Percentiles rank a stretch among this genome's conserved stretches.
These are phyloP conservation scores for Tillus elongatus DNA, from an alignment of 2,888 invertebrate species.

Conservation along the genomic window DNA sequence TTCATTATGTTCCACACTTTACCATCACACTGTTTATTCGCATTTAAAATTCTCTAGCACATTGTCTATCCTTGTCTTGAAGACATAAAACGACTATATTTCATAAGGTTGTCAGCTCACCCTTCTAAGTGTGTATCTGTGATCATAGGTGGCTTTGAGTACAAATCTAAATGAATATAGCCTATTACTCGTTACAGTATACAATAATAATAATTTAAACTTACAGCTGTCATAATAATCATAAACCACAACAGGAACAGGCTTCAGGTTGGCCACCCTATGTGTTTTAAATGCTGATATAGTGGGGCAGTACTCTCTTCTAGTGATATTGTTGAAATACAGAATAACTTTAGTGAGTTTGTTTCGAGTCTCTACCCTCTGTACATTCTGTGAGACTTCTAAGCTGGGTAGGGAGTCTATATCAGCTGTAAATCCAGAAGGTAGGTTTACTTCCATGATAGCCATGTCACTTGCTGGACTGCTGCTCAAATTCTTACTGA, in stretches of 20 bases:
- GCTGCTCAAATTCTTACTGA: constrained; percentile 48
- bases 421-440: constrained; percentile 85
- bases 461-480: constrained; percentile 78
- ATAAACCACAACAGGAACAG: constrained; percentile 73
- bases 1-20: too few relatives aligned
- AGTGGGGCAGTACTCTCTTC: constrained; percentile 67
- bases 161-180: too few relatives aligned
- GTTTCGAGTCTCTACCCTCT: constrained; percentile 60
- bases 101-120: too few relatives aligned
- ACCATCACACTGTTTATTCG: too few relatives aligned
- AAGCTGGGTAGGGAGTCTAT: constrained; percentile 58
- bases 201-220: too few relatives aligned
- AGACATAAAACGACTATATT: too few relatives aligned
- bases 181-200: too few relatives aligned
- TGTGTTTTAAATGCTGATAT: constrained; percentile 74
- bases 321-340: constrained; percentile 61
- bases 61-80: too few relatives aligned
- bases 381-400: constrained; percentile 49
- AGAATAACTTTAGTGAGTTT: constrained; percentile 56
- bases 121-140: too few relatives aligned
- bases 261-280: constrained; percentile 77
- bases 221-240: constrained; percentile 90
- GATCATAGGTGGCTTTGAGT: too few relatives aligned
- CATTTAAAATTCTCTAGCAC: too few relatives aligned
- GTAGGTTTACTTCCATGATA: constrained; percentile 79